These are phyloP conservation scores for Drosophila ficusphila DNA, from an alignment of 1,140 invertebrate species.

Conservation along the genomic window DNA sequence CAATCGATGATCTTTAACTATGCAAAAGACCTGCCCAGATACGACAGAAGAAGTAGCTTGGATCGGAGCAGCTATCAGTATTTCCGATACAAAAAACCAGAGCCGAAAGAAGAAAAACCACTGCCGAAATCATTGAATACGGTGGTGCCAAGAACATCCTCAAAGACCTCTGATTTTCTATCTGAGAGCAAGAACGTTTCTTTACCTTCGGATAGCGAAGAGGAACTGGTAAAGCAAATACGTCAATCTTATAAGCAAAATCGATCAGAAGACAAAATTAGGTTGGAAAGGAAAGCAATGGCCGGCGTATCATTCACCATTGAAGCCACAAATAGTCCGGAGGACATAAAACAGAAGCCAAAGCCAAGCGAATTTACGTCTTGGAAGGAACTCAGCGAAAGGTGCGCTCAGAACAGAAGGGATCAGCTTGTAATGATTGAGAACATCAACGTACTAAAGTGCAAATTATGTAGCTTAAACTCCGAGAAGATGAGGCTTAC, in stretches of 20 bases:
- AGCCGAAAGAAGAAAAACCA: background rate
- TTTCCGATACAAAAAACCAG: background rate
- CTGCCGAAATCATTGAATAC: background rate
- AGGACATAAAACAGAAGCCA: background rate
- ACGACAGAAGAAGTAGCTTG: background rate
- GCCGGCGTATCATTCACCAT: background rate
- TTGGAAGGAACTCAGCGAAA: background rate
- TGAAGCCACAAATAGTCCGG: no score
- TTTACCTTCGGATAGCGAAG: background rate
- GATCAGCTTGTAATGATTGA: background rate
- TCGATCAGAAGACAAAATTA: background rate
- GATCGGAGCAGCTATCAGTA: background rate
- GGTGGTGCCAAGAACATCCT: background rate
- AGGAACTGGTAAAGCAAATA: background rate
- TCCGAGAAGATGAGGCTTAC: background rate
- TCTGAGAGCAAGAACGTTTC: background rate
- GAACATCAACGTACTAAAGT: background rate
- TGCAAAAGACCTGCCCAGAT: background rate
- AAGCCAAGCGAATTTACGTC: background rate
- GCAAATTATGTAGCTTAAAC: background rate
- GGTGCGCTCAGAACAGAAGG: no score
- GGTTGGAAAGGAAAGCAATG: no score
- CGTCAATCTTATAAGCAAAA: background rate
- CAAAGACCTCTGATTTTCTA: background rate
- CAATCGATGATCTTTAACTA: conserved; percentile 3